Evolutionary conservation across 2,113 vertebrate genomes (phyloP), one percentile per base, ranked within the genome.

Genomic region (Bubo blakistoni): DNA sequence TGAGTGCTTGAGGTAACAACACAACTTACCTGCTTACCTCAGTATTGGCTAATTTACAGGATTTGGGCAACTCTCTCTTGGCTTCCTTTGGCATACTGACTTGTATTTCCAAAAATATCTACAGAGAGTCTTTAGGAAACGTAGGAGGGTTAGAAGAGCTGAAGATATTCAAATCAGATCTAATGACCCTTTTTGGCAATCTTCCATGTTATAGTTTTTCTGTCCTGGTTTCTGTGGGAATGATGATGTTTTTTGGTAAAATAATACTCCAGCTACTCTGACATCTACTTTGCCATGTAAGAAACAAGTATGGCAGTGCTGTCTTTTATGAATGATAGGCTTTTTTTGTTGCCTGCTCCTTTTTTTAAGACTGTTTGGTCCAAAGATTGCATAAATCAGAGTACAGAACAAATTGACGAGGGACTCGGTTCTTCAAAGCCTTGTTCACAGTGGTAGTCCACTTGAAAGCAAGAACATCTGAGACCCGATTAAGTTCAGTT

Each of bases 21-120:
- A 32, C 34, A 65, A 20, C 22, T 82, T 83, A 66, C 4, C 36
- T 96, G 83, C 77, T 91, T 61, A 46, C 38, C 49, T 89, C 66
- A 32, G 47, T 69, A 47, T 84, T 91, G 73, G 58, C 57, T 51
- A 57, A 94, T 76, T 65, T 81, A 21, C 17, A 46, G 44, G 25
- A 55, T 93, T 85, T 89, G 77, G 82, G 69, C 77, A 89, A 25
- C 61, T 42, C 51, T 96, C 16, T 72, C 55, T 73, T 83, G 55
- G 46, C 82, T 96, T 96, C 77, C 88, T 96, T 92, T 90, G 69
- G 21, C 55, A 42, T 51, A 38, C 52, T 86, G 76, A 49, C 77
- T 81, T 74, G 44, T n/a, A 36, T 92, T 94, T 89, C 77, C 81
- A 93, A 81, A 89, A 89, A 86, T 81, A 59, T 22, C 44, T 42